Conservation (phyloP, 2,113 vertebrate genomes). For the Hemicordylus capensis region DNA sequence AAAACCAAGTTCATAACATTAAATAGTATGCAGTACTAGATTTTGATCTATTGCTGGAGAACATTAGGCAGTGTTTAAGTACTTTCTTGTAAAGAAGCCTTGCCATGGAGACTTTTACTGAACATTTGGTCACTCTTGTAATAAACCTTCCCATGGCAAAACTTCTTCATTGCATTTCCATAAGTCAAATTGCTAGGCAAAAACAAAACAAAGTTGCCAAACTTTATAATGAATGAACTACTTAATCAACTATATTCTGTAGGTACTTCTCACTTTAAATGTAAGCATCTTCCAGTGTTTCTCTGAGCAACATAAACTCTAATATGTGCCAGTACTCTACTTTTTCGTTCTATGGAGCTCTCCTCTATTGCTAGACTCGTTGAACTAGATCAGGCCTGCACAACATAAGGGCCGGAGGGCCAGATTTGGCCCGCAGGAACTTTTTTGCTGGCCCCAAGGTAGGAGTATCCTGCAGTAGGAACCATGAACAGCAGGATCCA, state of each 20-base stretch:
- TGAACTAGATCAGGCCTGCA: too few relatives aligned
- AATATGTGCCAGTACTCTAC: background rate
- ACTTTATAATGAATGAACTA: background rate
- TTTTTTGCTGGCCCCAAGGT: too few relatives aligned
- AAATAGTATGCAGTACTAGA: slow-evolving; percentile 15
- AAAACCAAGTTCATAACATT: background rate
- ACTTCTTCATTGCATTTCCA: background rate
- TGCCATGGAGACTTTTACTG: too few relatives aligned
- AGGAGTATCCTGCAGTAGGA: too few relatives aligned
- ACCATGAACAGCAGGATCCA: too few relatives aligned
- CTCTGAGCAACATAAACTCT: background rate
- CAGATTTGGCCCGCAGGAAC: too few relatives aligned
- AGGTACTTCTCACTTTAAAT: background rate
- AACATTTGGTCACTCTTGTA: background rate
- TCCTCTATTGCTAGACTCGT: background rate
- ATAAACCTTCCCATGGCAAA: slow-evolving; percentile 22
- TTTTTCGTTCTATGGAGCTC: background rate
- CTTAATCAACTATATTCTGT: background rate
- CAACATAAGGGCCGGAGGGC: too few relatives aligned
- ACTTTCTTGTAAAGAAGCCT: too few relatives aligned
- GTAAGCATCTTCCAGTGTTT: background rate
- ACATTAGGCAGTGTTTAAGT: background rate
- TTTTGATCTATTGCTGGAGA: slow-evolving; percentile 11
- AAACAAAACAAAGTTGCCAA: background rate
- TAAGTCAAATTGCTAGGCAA: background rate